Evolutionary conservation across 1,140 invertebrate species (phyloP).

Genomic region (Branchinecta lindahli): DNA sequence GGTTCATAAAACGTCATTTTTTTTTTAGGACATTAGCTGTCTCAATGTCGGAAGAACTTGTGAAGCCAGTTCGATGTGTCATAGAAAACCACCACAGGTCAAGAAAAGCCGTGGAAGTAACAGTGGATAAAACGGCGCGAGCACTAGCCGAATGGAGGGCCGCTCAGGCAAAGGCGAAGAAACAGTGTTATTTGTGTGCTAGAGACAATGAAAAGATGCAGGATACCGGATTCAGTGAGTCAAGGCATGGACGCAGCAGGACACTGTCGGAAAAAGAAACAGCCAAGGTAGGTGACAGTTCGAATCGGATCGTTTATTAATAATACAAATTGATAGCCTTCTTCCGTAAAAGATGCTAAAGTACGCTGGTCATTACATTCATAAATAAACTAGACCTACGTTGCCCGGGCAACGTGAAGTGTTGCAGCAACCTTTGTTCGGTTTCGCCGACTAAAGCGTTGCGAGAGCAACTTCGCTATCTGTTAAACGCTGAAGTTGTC

Average conservation of each 20-base stretch:
- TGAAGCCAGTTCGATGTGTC: slow-evolving; percentile 62
- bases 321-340: not conserved
- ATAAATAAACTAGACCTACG: no score
- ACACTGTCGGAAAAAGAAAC: slow-evolving; percentile 49
- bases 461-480: no score
- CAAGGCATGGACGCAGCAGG: slow-evolving; percentile 29
- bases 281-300: slow-evolving; percentile 39
- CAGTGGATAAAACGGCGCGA: slow-evolving; percentile 70
- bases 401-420: no score
- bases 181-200: slow-evolving; percentile 60
- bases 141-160: slow-evolving; percentile 64
- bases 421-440: no score
- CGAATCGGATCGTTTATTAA: slow-evolving; percentile 7
- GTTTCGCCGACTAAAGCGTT: no score
- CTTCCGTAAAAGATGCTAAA: no score
- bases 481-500: no score
- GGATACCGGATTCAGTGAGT: slow-evolving; percentile 36
- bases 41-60: slow-evolving; percentile 66
- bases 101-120: slow-evolving; percentile 53
- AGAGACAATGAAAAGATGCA: slow-evolving; percentile 76
- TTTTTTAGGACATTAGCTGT: slow-evolving; percentile 48
- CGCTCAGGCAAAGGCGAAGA: slow-evolving; percentile 68
- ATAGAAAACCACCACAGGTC: slow-evolving; percentile 54
- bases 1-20: not conserved
- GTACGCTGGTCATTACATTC: no score